These are phyloP conservation scores for Gallinago stenura DNA, from an alignment of 2,797 vertebrate genomes.

Conservation along the genomic window DNA sequence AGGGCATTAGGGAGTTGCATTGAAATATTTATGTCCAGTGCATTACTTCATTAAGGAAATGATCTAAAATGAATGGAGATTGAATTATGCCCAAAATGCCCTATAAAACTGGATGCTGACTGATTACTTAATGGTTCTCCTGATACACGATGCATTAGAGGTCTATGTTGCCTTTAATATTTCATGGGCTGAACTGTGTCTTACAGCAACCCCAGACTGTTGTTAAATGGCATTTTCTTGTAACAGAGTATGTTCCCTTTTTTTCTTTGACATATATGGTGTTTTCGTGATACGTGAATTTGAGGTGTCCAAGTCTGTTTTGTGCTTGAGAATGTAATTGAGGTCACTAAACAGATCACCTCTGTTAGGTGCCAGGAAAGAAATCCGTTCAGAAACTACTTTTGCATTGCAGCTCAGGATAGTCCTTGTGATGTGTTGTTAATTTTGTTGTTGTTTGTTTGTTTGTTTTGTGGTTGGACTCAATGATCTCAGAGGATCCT, in stretches of 20 bases:
- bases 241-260: not conserved
- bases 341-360: not conserved
- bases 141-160: conserved; percentile 49
- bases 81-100: conserved; percentile 66
- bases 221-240: conserved; percentile 55
- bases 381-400: not conserved
- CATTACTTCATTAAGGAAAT: conserved; percentile 71
- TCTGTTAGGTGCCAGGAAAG: rapidly evolving
- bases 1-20: conserved; percentile 38
- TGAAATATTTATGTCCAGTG: conserved; percentile 77
- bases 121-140: conserved; percentile 62
- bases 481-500: too few species aligned
- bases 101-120: conserved; percentile 48
- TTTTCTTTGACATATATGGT: not conserved
- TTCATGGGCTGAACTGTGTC: conserved; percentile 35
- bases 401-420: not conserved
- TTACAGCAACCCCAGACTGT: not conserved
- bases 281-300: not conserved
- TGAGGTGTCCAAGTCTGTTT: not conserved
- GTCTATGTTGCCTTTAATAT: conserved; percentile 63
- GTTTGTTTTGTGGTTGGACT: too few species aligned
- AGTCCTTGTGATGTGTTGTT: not conserved
- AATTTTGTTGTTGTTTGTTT: too few species aligned
- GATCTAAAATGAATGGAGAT: conserved; percentile 73
- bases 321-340: not conserved